phyloP scores from a whole-genome alignment of 2,113 vertebrate species.

The Grantiella picta region DNA sequence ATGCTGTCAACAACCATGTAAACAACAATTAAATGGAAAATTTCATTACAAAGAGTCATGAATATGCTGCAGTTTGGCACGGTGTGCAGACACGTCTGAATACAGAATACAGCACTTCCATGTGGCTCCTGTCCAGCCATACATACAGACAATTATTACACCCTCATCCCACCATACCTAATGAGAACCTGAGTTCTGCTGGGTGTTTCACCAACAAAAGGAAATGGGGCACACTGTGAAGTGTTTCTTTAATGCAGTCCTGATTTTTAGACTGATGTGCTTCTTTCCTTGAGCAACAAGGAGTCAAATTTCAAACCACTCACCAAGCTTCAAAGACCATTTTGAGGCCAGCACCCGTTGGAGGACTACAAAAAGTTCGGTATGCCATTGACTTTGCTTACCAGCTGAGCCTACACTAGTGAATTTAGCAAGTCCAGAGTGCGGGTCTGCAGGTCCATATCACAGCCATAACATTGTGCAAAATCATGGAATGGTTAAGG shows the following conservation, averaged over 20 bases:
- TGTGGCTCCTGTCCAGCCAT: background rate
- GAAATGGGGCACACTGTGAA: background rate
- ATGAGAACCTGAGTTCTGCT: background rate
- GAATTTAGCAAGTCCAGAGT: background rate
- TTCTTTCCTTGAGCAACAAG: background rate
- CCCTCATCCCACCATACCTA: background rate
- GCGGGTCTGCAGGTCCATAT: background rate
- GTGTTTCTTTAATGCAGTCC: background rate
- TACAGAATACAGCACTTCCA: background rate
- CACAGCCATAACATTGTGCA: background rate
- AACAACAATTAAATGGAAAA: background rate
- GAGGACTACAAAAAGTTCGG: background rate
- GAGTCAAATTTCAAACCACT: background rate
- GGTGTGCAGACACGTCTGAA: background rate
- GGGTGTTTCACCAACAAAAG: background rate
- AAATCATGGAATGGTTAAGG: background rate
- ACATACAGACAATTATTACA: background rate
- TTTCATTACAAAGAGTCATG: background rate
- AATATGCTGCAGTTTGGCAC: background rate
- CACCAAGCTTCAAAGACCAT: background rate
- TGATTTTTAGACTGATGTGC: background rate
- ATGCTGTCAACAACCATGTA: background rate
- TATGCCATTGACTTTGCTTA: background rate
- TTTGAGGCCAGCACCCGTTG: background rate
- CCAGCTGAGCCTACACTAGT: fast-evolving